Percentiles rank a stretch among this genome's conserved stretches.
Evolutionary conservation across 1,140 invertebrate species (phyloP).

Genomic region (Ceratitis capitata): DNA sequence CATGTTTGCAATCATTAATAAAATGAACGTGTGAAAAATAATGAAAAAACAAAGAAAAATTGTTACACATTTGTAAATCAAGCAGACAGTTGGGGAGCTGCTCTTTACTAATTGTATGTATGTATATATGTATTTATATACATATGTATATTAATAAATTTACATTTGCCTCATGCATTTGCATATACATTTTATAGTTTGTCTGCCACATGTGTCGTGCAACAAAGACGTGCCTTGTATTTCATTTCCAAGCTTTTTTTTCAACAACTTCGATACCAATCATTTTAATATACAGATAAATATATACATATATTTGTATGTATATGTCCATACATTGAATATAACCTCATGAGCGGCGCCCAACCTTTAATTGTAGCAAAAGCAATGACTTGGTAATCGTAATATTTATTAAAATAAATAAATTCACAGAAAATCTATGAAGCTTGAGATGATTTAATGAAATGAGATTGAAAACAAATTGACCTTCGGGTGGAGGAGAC

Average conservation of each 20-base stretch:
- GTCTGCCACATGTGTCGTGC: conserved; percentile 5
- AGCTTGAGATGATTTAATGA: too few species aligned
- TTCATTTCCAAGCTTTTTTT: background rate
- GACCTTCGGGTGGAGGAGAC: too few species aligned
- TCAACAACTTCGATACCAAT: background rate
- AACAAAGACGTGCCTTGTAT: conserved; percentile 27
- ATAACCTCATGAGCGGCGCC: background rate
- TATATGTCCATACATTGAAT: background rate
- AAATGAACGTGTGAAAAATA: conserved; percentile 27
- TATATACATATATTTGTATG: background rate
- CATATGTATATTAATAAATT: too few species aligned
- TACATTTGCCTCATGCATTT: too few species aligned
- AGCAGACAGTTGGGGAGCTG: conserved; percentile 2
- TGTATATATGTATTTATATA: too few species aligned
- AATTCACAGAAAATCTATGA: background rate
- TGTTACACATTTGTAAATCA: conserved; percentile 21
- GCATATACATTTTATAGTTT: background rate
- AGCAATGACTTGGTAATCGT: background rate
- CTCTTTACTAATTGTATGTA: background rate
- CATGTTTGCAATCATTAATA: conserved; percentile 14
- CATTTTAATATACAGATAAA: background rate
- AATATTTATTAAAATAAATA: too few species aligned
- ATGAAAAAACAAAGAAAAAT: conserved; percentile 1
- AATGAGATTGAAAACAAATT: too few species aligned
- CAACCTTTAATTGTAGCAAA: conserved; percentile 7